Evolutionary conservation across 1,140 invertebrate species (phyloP), one percentile per base, ranked within the genome.

Genomic region (Nasonia vitripennis): DNA sequence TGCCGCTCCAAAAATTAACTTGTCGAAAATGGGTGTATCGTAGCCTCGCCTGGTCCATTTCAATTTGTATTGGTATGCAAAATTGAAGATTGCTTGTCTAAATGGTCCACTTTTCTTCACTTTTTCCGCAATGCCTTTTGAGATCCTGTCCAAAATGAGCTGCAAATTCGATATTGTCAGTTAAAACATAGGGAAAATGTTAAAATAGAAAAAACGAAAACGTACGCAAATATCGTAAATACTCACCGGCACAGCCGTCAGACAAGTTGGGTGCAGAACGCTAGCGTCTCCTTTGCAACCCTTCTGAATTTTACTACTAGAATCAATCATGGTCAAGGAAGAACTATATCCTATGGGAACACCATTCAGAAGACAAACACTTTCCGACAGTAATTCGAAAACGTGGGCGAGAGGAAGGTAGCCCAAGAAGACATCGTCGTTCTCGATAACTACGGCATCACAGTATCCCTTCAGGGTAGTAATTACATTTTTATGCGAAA

Each of bases 371-470:
- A 96, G 93, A 89, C 96, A 96, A 17, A 96, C 94, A 87, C 95
- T 96, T 89, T 97, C 97, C 12, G 96, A 95, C 75, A 98, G 95
- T 70, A 99, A 94, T 93, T 99, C 99, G 88, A 99, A 97, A 2
- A 99, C 98, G 93, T 99, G 99, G 70, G 99, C 99, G 75, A 99
- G 94, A 14, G 99, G 99, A 81, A 99, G 94, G 93, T 99, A 99
- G 67, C 97, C 99, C 91, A 99, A 96, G 88, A 99, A 97, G 20
- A 97, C 94, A 91, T 99, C 98, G 85, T 96, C 95, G 0, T 95
- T 91, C 90, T 92, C 94, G 75, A 97, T 96, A 45, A 94, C 91
- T 23, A 98, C 96, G 70, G 96, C 95, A 90, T 98, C 96, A 51
- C 96, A 96, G 91, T 98, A 99, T 7, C 97, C 96, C 89, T 97